These are phyloP conservation scores for Andrena flavipes DNA, from an alignment of 2,888 invertebrate genomes.

Conservation along the genomic window DNA sequence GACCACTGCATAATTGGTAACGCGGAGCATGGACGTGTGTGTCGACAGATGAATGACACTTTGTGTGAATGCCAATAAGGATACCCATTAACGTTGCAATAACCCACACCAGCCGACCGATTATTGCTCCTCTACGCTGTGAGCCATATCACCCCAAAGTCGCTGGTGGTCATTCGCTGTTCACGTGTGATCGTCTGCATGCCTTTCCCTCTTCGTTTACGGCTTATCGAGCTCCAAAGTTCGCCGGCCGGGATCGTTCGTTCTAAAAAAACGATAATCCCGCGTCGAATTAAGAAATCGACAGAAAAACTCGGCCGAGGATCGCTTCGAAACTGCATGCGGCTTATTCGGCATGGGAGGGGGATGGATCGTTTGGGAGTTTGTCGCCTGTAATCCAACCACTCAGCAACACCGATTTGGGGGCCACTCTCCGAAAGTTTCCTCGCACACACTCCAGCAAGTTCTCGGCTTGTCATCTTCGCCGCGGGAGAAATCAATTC, in stretches of 20 bases:
- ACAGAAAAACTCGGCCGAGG: background rate
- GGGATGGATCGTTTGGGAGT: constrained; percentile 20
- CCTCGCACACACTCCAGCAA: background rate
- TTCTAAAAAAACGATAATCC: background rate
- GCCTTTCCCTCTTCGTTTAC: background rate
- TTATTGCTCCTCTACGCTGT: background rate
- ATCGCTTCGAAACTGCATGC: constrained; percentile 42
- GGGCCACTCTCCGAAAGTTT: constrained; percentile 44
- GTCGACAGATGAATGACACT: background rate
- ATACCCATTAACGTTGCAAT: background rate
- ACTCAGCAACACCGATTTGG: background rate
- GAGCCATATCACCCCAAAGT: background rate
- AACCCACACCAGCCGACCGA: background rate
- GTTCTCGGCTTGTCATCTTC: background rate
- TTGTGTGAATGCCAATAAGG: background rate
- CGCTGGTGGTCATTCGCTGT: background rate
- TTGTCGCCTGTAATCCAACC: constrained; percentile 2
- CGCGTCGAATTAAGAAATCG: background rate
- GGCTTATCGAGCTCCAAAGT: background rate
- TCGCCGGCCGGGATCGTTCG: background rate
- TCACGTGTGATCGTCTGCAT: background rate
- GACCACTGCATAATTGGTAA: background rate
- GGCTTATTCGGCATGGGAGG: constrained; percentile 50
- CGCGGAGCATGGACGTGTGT: background rate
- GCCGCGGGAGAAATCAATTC: background rate